phyloP scores from a whole-genome alignment of 2,113 vertebrate species.

The Typhlomys cinereus region DNA sequence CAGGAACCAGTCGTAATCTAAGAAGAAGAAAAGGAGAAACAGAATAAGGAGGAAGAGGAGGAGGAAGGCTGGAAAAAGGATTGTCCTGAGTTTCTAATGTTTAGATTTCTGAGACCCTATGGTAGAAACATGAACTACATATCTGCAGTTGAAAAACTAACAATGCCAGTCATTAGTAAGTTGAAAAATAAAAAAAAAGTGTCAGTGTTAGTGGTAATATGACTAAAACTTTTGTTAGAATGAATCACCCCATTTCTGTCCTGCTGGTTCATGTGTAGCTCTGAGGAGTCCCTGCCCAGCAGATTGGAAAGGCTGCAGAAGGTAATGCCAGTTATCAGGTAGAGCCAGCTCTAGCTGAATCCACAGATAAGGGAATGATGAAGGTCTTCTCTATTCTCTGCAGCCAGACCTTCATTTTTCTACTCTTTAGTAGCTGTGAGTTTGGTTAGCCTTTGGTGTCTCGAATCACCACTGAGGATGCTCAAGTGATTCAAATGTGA shows the following conservation, averaged over 20 bases:
- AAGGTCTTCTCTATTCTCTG: background rate
- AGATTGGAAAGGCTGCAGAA: background rate
- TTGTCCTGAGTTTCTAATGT: background rate
- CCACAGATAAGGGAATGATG: background rate
- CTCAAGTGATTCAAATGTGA: too few species aligned
- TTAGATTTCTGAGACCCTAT: background rate
- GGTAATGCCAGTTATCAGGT: background rate
- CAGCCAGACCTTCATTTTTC: background rate
- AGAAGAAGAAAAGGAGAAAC: background rate
- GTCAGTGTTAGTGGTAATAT: background rate
- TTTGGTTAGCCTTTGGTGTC: too few species aligned
- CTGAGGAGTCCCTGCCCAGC: background rate
- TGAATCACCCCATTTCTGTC: background rate
- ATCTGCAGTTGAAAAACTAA: background rate
- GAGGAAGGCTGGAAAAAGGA: background rate
- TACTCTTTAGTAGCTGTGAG: background rate
- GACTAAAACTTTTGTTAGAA: background rate
- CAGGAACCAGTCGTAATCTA: background rate
- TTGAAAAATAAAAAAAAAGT: conserved; percentile 10
- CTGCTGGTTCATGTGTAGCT: background rate
- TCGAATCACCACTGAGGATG: too few species aligned
- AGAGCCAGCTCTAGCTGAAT: background rate
- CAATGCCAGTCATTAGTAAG: background rate
- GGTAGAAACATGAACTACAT: background rate
- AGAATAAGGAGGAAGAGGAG: background rate